These are phyloP conservation scores for Sebastes miniatus DNA, from an alignment of 2,797 vertebrate genomes.

Conservation along the genomic window DNA sequence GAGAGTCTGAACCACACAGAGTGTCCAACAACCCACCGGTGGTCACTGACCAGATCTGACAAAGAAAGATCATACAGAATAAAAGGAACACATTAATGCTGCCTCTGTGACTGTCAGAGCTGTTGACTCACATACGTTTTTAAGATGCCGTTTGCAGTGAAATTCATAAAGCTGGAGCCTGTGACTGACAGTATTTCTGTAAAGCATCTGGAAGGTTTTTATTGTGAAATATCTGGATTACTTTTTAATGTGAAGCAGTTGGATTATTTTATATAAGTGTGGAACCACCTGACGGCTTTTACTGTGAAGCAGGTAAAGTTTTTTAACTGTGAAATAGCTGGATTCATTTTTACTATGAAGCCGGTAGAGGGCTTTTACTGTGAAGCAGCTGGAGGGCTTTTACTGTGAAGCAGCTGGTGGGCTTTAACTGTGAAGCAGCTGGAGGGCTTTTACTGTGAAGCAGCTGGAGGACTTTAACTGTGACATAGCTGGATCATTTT, in stretches of 20 bases:
- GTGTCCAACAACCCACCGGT: constrained; percentile 78
- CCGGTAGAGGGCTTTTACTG: background rate
- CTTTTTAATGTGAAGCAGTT: background rate
- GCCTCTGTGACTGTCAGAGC: background rate
- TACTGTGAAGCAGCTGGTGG: background rate
- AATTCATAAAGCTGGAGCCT: background rate
- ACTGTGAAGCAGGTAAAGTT: too few relatives aligned
- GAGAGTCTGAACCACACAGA: constrained; percentile 75
- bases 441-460: too few relatives aligned
- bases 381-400: background rate
- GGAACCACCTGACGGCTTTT: background rate
- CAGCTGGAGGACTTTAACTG: background rate
- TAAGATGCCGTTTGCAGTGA: background rate
- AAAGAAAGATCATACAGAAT: background rate
- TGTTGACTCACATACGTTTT: background rate
- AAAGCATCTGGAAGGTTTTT: background rate
- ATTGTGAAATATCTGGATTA: background rate
- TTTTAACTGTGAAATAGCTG: too few relatives aligned
- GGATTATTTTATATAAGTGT: background rate
- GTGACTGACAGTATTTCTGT: background rate
- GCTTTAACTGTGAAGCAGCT: background rate
- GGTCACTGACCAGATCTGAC: constrained; percentile 87
- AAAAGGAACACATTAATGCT: background rate
- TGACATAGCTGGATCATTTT: too few relatives aligned
- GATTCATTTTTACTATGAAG: background rate